phyloP scores from a whole-genome alignment of 2,888 invertebrate genomes.

The Hypomecis atomaria region DNA sequence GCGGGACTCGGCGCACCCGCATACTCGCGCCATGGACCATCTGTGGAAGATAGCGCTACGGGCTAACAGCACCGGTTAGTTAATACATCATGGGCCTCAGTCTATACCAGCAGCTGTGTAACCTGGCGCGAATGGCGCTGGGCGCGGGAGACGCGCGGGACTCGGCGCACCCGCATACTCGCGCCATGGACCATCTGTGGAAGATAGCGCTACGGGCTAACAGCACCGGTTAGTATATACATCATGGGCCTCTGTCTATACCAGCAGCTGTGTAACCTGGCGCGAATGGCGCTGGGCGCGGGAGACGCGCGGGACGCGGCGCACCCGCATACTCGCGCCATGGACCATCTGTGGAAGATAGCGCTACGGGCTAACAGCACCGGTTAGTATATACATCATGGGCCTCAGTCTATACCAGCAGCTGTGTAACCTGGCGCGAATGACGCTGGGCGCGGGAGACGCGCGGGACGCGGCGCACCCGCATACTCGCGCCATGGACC shows the following conservation, averaged over 20 bases:
- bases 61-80: no score
- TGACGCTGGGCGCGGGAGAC: conserved; percentile 90
- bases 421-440: conserved; percentile 86
- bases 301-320: conserved; percentile 82
- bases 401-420: conserved; percentile 96
- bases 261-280: conserved; percentile 88
- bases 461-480: conserved; percentile 74
- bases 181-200: conserved; percentile 97
- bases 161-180: conserved; percentile 81
- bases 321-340: conserved; percentile 88
- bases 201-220: conserved; percentile 95
- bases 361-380: conserved; percentile 93
- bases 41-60: conserved; percentile 97
- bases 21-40: conserved; percentile 95
- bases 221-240: conserved; percentile 66
- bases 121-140: conserved; percentile 89
- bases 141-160: conserved; percentile 86
- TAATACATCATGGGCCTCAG: no score
- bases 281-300: conserved; percentile 91
- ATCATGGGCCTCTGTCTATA: conserved; percentile 96
- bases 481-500: conserved; percentile 93
- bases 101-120: no score
- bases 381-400: conserved; percentile 84
- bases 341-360: conserved; percentile 98
- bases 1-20: conserved; percentile 74